Conservation (phyloP, 2,113 vertebrate genomes). For the Sylvietta virens region DNA sequence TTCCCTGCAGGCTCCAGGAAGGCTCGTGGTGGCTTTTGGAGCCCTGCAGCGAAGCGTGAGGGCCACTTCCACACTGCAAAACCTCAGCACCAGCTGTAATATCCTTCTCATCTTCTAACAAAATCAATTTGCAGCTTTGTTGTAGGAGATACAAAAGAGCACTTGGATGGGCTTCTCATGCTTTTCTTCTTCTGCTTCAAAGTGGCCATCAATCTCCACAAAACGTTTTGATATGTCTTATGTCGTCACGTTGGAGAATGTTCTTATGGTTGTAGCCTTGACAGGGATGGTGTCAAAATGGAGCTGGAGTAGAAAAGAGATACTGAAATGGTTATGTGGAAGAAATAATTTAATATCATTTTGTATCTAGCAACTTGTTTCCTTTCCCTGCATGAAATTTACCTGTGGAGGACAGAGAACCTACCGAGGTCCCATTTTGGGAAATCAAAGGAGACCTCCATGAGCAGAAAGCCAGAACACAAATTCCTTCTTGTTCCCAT, state of each 20-base stretch:
- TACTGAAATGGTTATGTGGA: neutral
- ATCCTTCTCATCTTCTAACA: neutral
- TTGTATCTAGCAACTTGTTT: neutral
- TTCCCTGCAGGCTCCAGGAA: neutral
- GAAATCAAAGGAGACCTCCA: neutral
- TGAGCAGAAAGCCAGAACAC: neutral
- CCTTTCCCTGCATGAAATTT: neutral
- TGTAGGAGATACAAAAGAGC: neutral
- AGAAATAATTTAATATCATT: neutral
- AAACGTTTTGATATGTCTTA: accelerated
- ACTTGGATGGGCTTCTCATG: neutral
- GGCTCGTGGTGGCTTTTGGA: neutral
- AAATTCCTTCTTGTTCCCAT: neutral
- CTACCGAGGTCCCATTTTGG: neutral
- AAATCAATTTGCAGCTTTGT: neutral
- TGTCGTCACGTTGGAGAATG: accelerated
- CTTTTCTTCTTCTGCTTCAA: neutral
- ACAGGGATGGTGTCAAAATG: neutral
- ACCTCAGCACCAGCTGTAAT: neutral
- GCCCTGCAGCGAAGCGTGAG: neutral
- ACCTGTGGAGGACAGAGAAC: neutral
- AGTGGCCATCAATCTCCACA: neutral
- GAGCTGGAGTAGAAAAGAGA: neutral
- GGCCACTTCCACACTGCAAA: neutral
- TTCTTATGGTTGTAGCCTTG: neutral